Evolutionary conservation across 2,113 vertebrate species (phyloP).

Genomic region (Mesitornis unicolor): DNA sequence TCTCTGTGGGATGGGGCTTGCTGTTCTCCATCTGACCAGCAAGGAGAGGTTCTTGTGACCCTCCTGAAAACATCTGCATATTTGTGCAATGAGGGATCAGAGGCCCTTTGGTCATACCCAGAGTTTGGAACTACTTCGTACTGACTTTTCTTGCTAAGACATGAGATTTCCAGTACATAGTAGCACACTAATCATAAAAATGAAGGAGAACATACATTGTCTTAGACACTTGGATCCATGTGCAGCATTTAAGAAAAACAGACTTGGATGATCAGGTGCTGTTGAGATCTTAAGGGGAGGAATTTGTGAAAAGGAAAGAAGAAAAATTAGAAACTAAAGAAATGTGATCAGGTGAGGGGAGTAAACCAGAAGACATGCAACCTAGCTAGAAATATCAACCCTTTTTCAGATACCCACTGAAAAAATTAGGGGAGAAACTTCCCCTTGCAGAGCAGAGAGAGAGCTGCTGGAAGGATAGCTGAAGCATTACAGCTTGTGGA

Average conservation of each 20-base stretch:
- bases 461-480: neutral
- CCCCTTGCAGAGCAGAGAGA: neutral
- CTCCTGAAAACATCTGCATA: neutral
- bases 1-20: accelerated
- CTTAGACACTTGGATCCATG: neutral
- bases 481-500: neutral
- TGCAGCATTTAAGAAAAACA: neutral
- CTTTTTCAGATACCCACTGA: neutral
- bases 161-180: neutral
- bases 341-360: neutral
- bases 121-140: neutral
- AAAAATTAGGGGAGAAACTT: neutral
- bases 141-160: neutral
- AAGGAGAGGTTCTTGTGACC: neutral
- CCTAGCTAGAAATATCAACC: neutral
- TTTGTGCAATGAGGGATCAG: neutral
- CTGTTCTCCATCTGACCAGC: neutral
- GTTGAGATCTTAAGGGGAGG: neutral
- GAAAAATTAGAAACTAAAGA: neutral
- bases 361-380: neutral
- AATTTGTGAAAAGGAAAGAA: neutral
- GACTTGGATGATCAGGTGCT: neutral
- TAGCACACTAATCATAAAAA: neutral
- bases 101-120: neutral
- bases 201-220: accelerated